These are phyloP conservation scores for Rotaria magnacalcarata DNA, from an alignment of 2,888 invertebrate species.

Conservation along the genomic window DNA sequence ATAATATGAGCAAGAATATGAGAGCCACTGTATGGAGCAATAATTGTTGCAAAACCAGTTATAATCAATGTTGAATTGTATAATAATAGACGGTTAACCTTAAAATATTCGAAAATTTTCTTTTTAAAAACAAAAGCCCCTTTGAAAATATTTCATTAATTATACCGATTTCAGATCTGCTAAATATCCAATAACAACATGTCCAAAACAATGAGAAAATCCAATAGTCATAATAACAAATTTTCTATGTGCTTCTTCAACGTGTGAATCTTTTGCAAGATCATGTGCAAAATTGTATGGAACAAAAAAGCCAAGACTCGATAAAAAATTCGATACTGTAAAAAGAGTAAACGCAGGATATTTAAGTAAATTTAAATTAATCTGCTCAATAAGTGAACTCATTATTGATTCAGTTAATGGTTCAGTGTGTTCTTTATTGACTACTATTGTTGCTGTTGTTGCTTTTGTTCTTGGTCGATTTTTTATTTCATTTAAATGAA, in stretches of 20 bases:
- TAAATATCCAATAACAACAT: slow-evolving; percentile 66
- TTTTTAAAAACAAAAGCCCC: too few species aligned
- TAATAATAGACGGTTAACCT: slow-evolving; percentile 73
- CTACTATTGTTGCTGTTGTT: too few species aligned
- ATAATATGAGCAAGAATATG: slow-evolving; percentile 70
- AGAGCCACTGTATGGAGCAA: slow-evolving; percentile 70
- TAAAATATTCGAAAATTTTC: not conserved
- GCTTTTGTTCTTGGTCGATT: too few species aligned
- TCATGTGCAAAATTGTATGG: slow-evolving; percentile 79
- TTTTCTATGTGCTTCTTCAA: slow-evolving; percentile 61
- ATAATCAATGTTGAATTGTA: slow-evolving; percentile 81
- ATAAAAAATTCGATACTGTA: slow-evolving; percentile 81
- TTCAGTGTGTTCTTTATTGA: too few species aligned
- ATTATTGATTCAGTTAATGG: too few species aligned
- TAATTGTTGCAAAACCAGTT: slow-evolving; percentile 78
- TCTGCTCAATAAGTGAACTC: too few species aligned
- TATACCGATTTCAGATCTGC: slow-evolving; percentile 59
- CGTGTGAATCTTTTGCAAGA: slow-evolving; percentile 61
- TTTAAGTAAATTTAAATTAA: too few species aligned
- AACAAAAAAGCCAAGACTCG: slow-evolving; percentile 83
- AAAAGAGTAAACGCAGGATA: too few species aligned
- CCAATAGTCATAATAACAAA: slow-evolving; percentile 80
- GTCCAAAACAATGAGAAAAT: slow-evolving; percentile 82
- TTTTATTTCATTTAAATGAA: too few species aligned
- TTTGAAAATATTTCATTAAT: too few species aligned